A percentile compares a stretch with the other conserved stretches of the same genome.
Conservation (phyloP, 2,113 vertebrate genomes). For the Morone saxatilis region DNA sequence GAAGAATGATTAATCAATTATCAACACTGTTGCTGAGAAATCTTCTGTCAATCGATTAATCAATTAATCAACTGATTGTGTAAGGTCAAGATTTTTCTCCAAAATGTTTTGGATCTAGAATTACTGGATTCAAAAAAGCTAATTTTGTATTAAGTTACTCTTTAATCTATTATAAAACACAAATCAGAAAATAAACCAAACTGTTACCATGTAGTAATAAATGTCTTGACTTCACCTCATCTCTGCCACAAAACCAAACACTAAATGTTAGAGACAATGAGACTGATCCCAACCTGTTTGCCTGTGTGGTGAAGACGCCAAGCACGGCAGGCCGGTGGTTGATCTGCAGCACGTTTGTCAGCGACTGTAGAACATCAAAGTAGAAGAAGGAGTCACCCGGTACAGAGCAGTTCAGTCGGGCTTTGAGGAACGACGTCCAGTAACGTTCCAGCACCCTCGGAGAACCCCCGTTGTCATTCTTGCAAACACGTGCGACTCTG, state of each 20-base stretch:
- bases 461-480: constrained; percentile 95
- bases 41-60: too few species aligned
- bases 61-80: too few species aligned
- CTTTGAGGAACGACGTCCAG: constrained; percentile 98
- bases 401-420: constrained; percentile 93
- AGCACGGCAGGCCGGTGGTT: constrained; percentile 89
- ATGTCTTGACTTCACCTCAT: neutral
- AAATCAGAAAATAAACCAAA: too few species aligned
- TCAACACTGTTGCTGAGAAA: too few species aligned
- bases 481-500: constrained; percentile 93
- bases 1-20: too few species aligned
- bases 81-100: too few species aligned
- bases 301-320: constrained; percentile 93
- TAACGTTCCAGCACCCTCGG: constrained; percentile 94
- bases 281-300: constrained; percentile 87
- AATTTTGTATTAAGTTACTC: too few species aligned
- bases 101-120: too few species aligned
- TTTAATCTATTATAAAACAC: too few species aligned
- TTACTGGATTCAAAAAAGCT: too few species aligned
- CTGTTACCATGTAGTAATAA: neutral
- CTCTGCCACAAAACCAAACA: neutral
- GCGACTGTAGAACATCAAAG: constrained; percentile 94
- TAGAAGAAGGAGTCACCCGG: constrained; percentile 94
- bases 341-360: constrained; percentile 87
- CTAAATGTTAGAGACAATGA: neutral